These are phyloP conservation scores for Emberiza fucata DNA, from an alignment of 2,113 vertebrate species.

Conservation along the genomic window DNA sequence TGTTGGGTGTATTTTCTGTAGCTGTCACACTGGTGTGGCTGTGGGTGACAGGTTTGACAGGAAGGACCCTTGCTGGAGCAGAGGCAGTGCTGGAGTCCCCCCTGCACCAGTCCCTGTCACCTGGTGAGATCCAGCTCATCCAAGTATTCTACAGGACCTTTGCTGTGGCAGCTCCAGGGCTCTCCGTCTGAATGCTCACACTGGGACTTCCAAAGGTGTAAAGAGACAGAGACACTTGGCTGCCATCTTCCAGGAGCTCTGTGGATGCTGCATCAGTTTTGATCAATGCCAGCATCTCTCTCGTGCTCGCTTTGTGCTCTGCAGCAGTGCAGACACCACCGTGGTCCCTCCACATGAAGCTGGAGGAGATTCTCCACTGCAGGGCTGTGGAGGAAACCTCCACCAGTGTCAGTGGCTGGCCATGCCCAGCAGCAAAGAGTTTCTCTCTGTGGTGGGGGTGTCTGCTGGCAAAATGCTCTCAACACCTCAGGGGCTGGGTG, in stretches of 20 bases:
- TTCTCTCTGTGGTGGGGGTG: neutral
- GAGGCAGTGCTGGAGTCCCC: neutral
- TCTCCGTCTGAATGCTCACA: neutral
- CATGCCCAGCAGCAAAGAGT: neutral
- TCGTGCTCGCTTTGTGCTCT: neutral
- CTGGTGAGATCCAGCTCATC: neutral
- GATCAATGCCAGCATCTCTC: accelerated
- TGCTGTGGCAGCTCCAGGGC: neutral
- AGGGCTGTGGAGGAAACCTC: neutral
- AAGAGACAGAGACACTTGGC: neutral
- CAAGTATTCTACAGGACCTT: neutral
- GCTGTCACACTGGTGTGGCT: neutral
- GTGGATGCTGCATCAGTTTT: neutral
- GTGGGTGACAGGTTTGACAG: neutral
- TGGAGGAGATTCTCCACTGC: neutral
- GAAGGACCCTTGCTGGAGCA: neutral
- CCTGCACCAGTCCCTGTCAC: neutral
- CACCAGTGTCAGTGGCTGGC: neutral
- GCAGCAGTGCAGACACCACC: neutral
- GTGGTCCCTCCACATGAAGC: neutral
- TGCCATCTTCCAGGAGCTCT: neutral
- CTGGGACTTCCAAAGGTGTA: neutral
- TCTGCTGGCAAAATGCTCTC: neutral
- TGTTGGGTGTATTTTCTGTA: neutral
- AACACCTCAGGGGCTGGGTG: accelerated